Base-by-base conservation (phyloP, 1,140 invertebrate species). In the Proctacanthus coquilletti region DNA sequence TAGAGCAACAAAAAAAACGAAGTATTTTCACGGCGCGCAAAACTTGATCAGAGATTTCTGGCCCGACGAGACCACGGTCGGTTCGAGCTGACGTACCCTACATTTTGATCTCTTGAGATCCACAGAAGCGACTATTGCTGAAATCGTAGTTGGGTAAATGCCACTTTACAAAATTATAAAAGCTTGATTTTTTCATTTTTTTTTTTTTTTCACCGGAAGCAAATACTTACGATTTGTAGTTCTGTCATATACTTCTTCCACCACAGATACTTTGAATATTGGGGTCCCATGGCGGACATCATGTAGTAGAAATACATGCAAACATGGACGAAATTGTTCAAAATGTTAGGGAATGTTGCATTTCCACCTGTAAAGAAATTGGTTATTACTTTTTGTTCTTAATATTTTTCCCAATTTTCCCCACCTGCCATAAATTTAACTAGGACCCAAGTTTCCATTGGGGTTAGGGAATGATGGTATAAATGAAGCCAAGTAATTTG, bases 261-360 rank as follows among this genome's bases (percentile, higher is more conserved):
- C 87, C 88, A 93, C 11, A 94, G 63, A 51, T 84, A 92, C 54
- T 87, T 87, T 58, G 87, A 81, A 59, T 86, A 86, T 50, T 84
- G 71, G 3, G 87, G 87, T 20, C 88, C 87, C 75, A 92, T 77
- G 3, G 88, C 86, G 1, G 89, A 73, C 49, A 92, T 68, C 74
- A 89, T 80, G 60, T 94, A 94, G 59, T 94, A 94, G 36, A 72
- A 71, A 60, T 94, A 94, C 87, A 93, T 92, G 44, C 91, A 72
- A n/a, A 92, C 73, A 53, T 96, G 92, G 4, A 96, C 88, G 23
- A 89, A 72, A 53, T 89, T 91, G 68, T 96, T 97, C 49, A 95
- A 73, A 42, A 87, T 70, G 62, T 86, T 85, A 30, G 82, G 89
- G 62, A 93, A 85, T 4, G 87, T 91, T 40, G 84, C 85, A 51